phyloP scores from a whole-genome alignment of 2,888 invertebrate species.

The Megamerina dolium region DNA sequence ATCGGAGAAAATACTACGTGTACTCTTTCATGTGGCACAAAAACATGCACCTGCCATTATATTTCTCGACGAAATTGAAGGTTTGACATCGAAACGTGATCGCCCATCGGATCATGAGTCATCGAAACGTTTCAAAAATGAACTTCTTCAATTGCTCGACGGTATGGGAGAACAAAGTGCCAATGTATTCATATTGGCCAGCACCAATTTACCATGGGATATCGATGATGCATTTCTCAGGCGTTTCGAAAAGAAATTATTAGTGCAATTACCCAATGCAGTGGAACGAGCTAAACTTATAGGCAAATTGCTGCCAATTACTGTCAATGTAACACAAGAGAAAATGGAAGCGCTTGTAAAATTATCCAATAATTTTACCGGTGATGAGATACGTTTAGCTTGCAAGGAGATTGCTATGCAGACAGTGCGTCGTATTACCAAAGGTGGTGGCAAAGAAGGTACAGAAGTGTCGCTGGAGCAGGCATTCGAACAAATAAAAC shows the following conservation, averaged over 20 bases:
- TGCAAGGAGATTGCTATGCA: constrained; percentile 88
- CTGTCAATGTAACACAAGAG: constrained; percentile 25
- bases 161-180: constrained; percentile 60
- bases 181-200: constrained; percentile 70
- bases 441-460: constrained; percentile 5
- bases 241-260: constrained; percentile 79
- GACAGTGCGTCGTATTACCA: constrained; percentile 59
- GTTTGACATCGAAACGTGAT: constrained; percentile 64
- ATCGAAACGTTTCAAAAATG: constrained; percentile 79
- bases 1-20: constrained; percentile 85
- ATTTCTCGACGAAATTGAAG: constrained; percentile 90
- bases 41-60: constrained; percentile 83
- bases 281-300: constrained; percentile 66
- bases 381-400: constrained; percentile 78
- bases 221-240: constrained; percentile 82
- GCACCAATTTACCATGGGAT: constrained; percentile 91
- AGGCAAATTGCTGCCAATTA: constrained; percentile 54
- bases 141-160: constrained; percentile 81
- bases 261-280: constrained; percentile 69
- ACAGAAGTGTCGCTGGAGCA: constrained; percentile 23
- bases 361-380: constrained; percentile 72
- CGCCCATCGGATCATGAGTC: constrained; percentile 75
- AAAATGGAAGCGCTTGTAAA: constrained; percentile 50
- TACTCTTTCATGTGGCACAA: constrained; percentile 81
- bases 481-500: constrained; percentile 43